These are phyloP conservation scores for Euclidia mi DNA, from an alignment of 2,888 invertebrate species.

Conservation along the genomic window DNA sequence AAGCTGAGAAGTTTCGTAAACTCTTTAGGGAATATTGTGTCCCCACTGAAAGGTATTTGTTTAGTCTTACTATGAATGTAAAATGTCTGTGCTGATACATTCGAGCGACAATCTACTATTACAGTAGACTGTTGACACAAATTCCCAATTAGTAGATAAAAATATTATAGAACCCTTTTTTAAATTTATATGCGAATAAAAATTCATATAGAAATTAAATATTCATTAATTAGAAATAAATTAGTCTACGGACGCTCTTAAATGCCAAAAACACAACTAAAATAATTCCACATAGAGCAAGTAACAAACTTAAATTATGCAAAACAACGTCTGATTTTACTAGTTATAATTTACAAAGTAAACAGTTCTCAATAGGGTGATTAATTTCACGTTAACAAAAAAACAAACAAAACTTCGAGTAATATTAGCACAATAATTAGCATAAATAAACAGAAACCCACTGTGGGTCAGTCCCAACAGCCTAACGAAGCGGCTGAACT, in stretches of 20 bases:
- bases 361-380: constrained; percentile 2
- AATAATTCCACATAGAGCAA: neutral
- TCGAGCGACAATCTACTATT: no score
- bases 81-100: no score
- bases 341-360: neutral
- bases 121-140: no score
- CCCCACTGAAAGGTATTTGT: neutral
- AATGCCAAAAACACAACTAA: no score
- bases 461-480: constrained; percentile 28
- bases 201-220: no score
- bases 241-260: no score
- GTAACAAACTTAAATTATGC: neutral
- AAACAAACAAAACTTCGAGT: constrained; percentile 5
- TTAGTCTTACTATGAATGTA: neutral
- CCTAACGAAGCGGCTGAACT: constrained; percentile 42
- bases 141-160: no score
- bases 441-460: constrained; percentile 31
- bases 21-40: no score
- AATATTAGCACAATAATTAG: constrained; percentile 14
- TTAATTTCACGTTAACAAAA: constrained; percentile 12
- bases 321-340: no score
- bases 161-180: no score
- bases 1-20: neutral
- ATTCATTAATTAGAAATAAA: no score
- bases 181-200: no score